Evolutionary conservation across 1,140 invertebrate genomes (phyloP).

Genomic region (Aphelinus certus): DNA sequence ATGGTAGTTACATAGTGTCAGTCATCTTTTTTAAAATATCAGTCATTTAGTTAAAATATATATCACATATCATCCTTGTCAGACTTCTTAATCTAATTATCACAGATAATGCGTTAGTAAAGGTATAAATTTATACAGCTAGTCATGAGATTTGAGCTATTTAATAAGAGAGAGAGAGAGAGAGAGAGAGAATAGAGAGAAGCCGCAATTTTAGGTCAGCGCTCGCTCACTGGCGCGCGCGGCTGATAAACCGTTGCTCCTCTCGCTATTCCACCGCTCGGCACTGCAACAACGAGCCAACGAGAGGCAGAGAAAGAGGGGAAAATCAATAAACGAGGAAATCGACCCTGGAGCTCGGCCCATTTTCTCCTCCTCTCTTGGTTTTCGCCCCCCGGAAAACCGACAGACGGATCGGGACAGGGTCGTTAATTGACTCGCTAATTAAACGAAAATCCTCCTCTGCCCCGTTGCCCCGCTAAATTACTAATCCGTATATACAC

Average conservation of each 20-base stretch:
- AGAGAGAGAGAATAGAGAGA: background rate
- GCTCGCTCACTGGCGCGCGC: no score
- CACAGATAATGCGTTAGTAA: no score
- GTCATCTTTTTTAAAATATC: no score
- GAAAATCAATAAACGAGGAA: conserved; percentile 38
- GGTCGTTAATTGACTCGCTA: conserved; percentile 37
- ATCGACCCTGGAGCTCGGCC: conserved; percentile 5
- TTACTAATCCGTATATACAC: conserved; percentile 26
- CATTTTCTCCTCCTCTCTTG: conserved; percentile 2
- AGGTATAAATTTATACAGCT: no score
- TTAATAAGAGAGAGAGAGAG: background rate
- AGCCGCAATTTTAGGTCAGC: conserved; percentile 37
- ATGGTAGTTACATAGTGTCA: no score
- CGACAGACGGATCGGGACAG: background rate
- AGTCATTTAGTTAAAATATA: no score
- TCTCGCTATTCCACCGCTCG: conserved; percentile 5
- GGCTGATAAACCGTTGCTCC: conserved; percentile 19
- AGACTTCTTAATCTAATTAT: no score
- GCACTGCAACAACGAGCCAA: conserved; percentile 21
- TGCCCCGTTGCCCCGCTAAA: conserved; percentile 11
- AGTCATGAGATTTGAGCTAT: no score
- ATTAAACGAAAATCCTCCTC: conserved; percentile 36
- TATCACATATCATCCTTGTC: no score
- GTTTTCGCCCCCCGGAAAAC: background rate
- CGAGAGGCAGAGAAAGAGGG: background rate